These are phyloP conservation scores for Diploptera punctata DNA, from an alignment of 2,888 invertebrate species.

Conservation along the genomic window DNA sequence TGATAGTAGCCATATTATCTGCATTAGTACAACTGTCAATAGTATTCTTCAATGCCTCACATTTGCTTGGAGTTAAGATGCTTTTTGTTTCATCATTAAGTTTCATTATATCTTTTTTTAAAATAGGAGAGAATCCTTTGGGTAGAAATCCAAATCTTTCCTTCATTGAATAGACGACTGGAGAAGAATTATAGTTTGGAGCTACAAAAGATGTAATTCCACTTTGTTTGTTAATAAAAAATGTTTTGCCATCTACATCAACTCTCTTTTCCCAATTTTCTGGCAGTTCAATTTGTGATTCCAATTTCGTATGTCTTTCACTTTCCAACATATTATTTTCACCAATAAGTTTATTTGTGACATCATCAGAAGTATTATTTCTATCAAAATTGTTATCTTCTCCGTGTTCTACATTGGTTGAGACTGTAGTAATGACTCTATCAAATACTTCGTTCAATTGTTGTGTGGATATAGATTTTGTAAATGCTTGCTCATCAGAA, in stretches of 20 bases:
- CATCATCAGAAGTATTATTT: background rate
- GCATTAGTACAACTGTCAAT: background rate
- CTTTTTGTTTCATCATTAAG: background rate
- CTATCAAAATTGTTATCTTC: background rate
- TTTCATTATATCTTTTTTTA: constrained; percentile 50
- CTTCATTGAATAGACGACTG: constrained; percentile 52
- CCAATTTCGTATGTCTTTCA: no score
- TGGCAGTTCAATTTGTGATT: background rate
- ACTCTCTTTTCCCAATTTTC: constrained; percentile 43
- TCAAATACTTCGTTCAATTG: constrained; percentile 7
- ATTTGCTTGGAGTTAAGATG: constrained; percentile 19
- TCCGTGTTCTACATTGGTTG: no score
- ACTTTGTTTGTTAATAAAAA: constrained; percentile 50
- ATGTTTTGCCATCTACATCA: constrained; percentile 47
- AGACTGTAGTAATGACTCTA: background rate
- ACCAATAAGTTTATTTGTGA: no score
- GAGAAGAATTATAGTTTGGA: constrained; percentile 38
- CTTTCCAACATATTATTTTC: no score
- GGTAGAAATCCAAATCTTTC: constrained; percentile 61
- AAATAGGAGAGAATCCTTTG: constrained; percentile 66
- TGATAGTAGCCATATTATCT: constrained; percentile 50
- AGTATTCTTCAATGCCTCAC: constrained; percentile 5
- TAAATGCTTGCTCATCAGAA: no score
- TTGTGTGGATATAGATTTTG: background rate
- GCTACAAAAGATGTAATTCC: constrained; percentile 49